phyloP scores from a whole-genome alignment of 2,113 vertebrate species.

The Hypocryptadius cinnamomeus region DNA sequence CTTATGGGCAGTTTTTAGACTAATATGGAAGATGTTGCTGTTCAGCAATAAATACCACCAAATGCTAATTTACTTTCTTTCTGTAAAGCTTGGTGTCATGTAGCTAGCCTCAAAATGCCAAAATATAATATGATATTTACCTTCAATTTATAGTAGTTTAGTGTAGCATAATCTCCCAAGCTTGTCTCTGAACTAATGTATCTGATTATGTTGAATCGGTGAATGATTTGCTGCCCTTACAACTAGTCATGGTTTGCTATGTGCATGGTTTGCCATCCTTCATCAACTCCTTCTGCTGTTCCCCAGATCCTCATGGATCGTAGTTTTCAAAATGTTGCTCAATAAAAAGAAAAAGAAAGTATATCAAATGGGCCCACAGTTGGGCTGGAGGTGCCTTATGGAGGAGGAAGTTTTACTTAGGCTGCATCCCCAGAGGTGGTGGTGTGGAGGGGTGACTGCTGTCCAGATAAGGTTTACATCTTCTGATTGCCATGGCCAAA shows the following conservation, averaged over 20 bases:
- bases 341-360: background rate
- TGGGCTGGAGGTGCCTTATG: background rate
- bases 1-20: background rate
- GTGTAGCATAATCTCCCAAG: background rate
- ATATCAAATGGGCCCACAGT: too few species aligned
- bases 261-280: background rate
- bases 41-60: background rate
- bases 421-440: background rate
- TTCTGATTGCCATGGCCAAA: background rate
- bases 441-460: background rate
- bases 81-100: background rate
- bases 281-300: background rate
- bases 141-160: background rate
- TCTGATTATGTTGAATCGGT: background rate
- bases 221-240: background rate
- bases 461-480: background rate
- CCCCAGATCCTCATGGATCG: background rate
- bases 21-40: background rate
- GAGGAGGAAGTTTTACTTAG: background rate
- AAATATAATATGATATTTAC: background rate
- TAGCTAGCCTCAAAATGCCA: background rate
- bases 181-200: background rate
- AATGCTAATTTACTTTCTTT: background rate
- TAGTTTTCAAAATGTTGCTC: background rate
- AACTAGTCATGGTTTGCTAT: background rate